Conservation (phyloP, 1,140 invertebrate species). For the Venturia canescens region DNA sequence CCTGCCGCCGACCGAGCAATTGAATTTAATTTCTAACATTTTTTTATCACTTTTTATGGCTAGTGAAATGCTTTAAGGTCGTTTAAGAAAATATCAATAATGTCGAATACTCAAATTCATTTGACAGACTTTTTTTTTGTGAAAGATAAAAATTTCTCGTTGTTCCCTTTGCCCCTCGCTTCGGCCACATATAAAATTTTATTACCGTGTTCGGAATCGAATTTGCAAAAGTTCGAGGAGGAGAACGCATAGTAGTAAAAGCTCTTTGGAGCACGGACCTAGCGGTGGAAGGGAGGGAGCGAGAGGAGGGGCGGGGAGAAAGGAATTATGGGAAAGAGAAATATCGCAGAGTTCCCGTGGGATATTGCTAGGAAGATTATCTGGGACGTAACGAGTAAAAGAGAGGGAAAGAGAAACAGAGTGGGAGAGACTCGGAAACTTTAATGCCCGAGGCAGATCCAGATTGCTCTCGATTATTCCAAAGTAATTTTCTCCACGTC, state of each 20-base stretch:
- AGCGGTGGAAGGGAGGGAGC: background rate
- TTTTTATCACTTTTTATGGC: no score
- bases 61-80: no score
- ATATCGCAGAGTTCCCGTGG: background rate
- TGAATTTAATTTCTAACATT: no score
- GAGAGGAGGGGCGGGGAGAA: background rate
- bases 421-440: constrained; percentile 28
- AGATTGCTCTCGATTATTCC: constrained; percentile 45
- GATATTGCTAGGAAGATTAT: constrained; percentile 9
- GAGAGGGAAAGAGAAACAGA: background rate
- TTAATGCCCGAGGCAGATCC: constrained; percentile 38
- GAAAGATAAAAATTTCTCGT: no score
- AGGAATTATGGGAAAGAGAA: constrained; percentile 15
- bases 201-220: constrained; percentile 7
- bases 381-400: constrained; percentile 1
- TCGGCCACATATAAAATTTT: constrained; percentile 8
- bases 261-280: background rate
- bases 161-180: background rate
- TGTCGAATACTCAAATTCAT: no score
- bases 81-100: no score
- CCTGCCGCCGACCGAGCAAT: no score
- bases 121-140: no score
- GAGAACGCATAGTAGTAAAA: background rate
- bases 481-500: constrained; percentile 40
- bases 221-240: background rate